These are phyloP conservation scores for Heliconius hermathena DNA, from an alignment of 1,140 invertebrate genomes.

Conservation along the genomic window DNA sequence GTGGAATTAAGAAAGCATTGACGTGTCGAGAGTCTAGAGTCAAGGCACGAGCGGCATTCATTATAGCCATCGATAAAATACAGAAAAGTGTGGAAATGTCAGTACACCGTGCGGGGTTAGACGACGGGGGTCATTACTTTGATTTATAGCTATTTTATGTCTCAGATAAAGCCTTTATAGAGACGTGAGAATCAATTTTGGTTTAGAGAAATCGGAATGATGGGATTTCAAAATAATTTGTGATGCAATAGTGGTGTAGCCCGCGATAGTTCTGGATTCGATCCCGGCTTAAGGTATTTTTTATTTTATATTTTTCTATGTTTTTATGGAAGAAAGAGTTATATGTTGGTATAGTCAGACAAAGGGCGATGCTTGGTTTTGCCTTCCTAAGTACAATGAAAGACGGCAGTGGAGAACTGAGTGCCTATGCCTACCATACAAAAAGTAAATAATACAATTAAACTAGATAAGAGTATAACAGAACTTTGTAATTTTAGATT, in stretches of 20 bases:
- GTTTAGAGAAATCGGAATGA: neutral
- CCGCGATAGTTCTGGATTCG: no score
- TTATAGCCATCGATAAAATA: constrained; percentile 8
- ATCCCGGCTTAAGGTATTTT: no score
- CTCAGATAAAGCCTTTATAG: constrained; percentile 33
- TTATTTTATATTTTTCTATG: no score
- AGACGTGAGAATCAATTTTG: constrained; percentile 11
- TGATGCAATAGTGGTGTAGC: neutral
- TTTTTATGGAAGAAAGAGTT: no score
- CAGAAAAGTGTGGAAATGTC: constrained; percentile 23
- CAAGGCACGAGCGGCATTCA: neutral
- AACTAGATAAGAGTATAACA: no score
- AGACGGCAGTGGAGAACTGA: no score
- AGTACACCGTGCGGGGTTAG: constrained; percentile 15
- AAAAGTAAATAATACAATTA: no score
- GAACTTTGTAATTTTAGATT: no score
- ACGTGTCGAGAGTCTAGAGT: neutral
- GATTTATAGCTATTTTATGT: constrained; percentile 36
- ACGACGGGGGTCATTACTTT: constrained; percentile 35
- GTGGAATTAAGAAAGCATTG: constrained; percentile 8
- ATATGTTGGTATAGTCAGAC: no score
- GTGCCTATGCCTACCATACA: no score
- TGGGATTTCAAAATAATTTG: constrained; percentile 14
- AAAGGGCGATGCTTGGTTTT: no score
- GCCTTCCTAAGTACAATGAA: no score